Conservation (phyloP, 2,888 invertebrate species). For the Pseudococcus viburni region DNA sequence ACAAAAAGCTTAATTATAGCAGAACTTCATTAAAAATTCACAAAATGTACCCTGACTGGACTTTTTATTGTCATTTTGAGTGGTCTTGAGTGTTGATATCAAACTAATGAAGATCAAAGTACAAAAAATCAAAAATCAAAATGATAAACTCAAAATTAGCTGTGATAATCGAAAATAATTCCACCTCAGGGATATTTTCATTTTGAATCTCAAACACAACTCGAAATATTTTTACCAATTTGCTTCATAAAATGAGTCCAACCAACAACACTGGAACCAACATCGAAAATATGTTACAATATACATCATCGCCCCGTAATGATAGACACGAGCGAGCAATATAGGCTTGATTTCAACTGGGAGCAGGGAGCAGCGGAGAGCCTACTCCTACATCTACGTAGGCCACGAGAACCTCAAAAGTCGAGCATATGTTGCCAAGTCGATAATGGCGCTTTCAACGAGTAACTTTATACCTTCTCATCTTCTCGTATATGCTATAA, state of each 20-base stretch:
- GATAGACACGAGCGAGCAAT: conserved; percentile 10
- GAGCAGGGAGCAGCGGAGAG: background rate
- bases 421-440: conserved; percentile 44
- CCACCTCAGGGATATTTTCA: no score
- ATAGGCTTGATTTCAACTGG: background rate
- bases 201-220: background rate
- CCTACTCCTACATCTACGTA: background rate
- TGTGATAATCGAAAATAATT: no score
- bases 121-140: no score
- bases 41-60: no score
- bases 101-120: no score
- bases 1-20: no score
- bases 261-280: background rate
- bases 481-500: background rate
- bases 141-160: no score
- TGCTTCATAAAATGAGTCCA: background rate
- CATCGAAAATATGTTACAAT: background rate
- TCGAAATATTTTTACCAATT: background rate
- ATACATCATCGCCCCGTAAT: background rate
- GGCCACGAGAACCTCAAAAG: conserved; percentile 15
- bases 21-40: no score
- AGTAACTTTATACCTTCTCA: conserved; percentile 38
- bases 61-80: no score
- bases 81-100: no score
- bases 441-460: conserved; percentile 31